Percentiles rank a stretch among this genome's conserved stretches.
Conservation (phyloP, 2,888 invertebrate genomes). For the Halocaridina rubra region DNA sequence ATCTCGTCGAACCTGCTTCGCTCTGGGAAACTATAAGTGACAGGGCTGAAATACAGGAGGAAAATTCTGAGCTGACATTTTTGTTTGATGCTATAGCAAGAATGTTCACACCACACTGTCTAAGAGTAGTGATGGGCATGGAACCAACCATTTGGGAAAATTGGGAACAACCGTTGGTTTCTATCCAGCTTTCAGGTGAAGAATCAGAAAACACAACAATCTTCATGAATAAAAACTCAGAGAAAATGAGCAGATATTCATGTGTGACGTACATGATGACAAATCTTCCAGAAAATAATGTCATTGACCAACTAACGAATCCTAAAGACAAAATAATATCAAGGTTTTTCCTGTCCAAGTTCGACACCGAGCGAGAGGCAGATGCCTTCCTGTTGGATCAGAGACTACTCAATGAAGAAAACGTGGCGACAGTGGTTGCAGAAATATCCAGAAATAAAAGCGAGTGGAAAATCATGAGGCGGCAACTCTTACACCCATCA, state of each 20-base stretch:
- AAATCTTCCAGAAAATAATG: background rate
- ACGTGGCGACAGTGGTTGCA: constrained; percentile 22
- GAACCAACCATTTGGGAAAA: background rate
- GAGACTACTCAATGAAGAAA: constrained; percentile 21
- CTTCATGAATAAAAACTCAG: constrained; percentile 33
- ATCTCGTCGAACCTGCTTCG: too few relatives aligned
- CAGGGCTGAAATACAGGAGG: too few relatives aligned
- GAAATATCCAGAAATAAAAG: background rate
- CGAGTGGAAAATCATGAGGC: background rate
- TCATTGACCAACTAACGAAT: constrained; percentile 15
- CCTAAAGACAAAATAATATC: background rate
- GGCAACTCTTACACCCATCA: constrained; percentile 30
- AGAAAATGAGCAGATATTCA: constrained; percentile 12
- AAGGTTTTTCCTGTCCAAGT: background rate
- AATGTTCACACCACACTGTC: constrained; percentile 20
- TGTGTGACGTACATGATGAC: constrained; percentile 31
- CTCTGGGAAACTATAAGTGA: too few relatives aligned
- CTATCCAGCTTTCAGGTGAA: background rate
- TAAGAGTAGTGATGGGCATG: background rate
- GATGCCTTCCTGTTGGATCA: constrained; percentile 13
- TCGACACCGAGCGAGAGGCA: background rate
- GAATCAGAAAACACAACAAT: background rate
- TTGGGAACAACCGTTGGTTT: background rate
- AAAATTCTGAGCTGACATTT: too few relatives aligned
- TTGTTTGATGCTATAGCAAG: constrained; percentile 6